Percentiles rank a stretch among this genome's conserved stretches.
These are phyloP conservation scores for Tenthredo distinguenda DNA, from an alignment of 2,888 invertebrate genomes.

Conservation along the genomic window DNA sequence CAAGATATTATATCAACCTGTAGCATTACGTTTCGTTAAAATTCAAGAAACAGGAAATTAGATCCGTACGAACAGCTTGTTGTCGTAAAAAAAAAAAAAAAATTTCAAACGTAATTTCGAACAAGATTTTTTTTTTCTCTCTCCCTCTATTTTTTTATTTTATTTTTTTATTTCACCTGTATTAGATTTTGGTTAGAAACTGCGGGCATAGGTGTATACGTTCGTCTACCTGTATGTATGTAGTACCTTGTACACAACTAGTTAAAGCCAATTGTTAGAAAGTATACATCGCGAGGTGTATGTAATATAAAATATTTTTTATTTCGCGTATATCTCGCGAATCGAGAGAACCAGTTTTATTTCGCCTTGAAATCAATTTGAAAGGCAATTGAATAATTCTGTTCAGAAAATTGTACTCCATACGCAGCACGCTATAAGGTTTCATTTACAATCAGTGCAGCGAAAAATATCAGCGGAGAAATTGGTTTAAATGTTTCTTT, in stretches of 20 bases:
- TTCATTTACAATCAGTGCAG: background rate
- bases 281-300: background rate
- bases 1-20: background rate
- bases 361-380: constrained; percentile 43
- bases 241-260: background rate
- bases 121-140: background rate
- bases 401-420: background rate
- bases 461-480: background rate
- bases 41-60: background rate
- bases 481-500: too few species aligned
- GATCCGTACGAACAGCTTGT: background rate
- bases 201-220: background rate
- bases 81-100: background rate
- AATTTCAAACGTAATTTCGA: background rate
- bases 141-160: background rate
- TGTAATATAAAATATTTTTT: background rate
- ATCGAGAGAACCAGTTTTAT: constrained; percentile 35
- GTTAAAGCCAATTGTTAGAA: constrained; percentile 11
- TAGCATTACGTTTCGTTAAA: background rate
- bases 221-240: background rate
- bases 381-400: constrained; percentile 36
- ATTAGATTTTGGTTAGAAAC: background rate
- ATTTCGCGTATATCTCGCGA: background rate
- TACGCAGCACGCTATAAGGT: background rate
- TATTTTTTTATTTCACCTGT: background rate